Evolutionary conservation across 2,113 vertebrate genomes (phyloP), one percentile per base, ranked within the genome.

Genomic region (Cygnus buccinator): DNA sequence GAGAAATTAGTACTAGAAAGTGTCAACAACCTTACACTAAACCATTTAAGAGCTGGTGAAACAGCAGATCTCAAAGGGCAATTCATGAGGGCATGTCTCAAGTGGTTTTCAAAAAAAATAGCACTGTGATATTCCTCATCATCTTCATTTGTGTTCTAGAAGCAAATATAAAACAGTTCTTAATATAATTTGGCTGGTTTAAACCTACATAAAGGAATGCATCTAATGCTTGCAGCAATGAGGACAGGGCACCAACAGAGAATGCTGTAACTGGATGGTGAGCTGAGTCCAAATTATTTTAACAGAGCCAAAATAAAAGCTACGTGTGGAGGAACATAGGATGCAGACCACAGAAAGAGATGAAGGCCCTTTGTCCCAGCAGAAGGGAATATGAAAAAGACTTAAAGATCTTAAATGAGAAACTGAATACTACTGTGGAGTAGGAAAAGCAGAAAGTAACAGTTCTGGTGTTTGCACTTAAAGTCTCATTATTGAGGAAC

Each of bases 151-250:
- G 35, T 90, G 41, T 67, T 74, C 65, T 72, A 86, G 76, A 72
- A 81, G 76, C 35, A 92, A 93, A 90, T 68, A 84, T 3, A 74
- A 86, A 94, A 86, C 93, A 46, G 77, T 74, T 88, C 55, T 65
- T 94, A 94, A 94, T 65, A 74, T 12, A 90, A 84, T 93, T 90
- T 94, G 55, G 10, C 23, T 58, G 7, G 7, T 86, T 88, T 92
- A 82, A 93, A 37, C 28, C 48, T 50, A 37, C 26, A 43, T 52
- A 44, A 4, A 92, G 43, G 41, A 73, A 79, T 29, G 58, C 54
- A 76, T 82, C 62, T 91, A 57, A 57, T 54, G 57, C 77, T 52
- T 33, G 31, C n/a, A 70, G 50, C 1, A 3, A 46, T 0, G 13
- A 93, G 50, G 66, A 31, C 54, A 94, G 16, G 55, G 10, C 39